A percentile compares a stretch with the other conserved stretches of the same genome.
Conservation (phyloP, 2,888 invertebrate genomes). For the Tenthredo livida region DNA sequence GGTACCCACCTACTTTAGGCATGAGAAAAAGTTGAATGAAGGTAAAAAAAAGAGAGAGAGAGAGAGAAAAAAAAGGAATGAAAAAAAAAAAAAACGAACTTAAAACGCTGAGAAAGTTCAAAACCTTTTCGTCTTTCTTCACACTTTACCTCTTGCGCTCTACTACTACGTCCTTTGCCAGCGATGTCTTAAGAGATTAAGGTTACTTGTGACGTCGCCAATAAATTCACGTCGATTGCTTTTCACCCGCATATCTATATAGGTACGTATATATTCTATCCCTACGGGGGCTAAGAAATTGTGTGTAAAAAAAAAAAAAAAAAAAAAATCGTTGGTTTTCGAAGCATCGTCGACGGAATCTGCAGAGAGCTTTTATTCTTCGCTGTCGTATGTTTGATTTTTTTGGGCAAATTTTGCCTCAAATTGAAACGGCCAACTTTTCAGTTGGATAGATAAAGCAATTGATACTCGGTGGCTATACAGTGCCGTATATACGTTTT, state of each 20-base stretch:
- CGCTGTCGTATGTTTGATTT: not conserved
- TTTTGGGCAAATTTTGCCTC: not conserved
- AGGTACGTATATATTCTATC: not conserved
- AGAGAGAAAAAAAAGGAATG: not conserved
- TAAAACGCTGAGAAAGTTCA: constrained; percentile 41
- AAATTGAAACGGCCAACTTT: not conserved
- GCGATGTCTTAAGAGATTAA: constrained; percentile 43
- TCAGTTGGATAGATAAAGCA: not conserved
- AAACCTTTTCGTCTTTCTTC: constrained; percentile 36
- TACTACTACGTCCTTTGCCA: not conserved
- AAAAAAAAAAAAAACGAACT: constrained; percentile 2
- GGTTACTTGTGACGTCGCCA: constrained; percentile 37
- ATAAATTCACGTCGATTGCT: constrained; percentile 45
- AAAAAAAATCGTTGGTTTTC: not conserved
- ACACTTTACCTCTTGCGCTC: not conserved
- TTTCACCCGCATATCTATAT: constrained; percentile 12
- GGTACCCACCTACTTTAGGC: constrained; percentile 1
- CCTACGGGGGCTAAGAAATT: not conserved
- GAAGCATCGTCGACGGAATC: no score
- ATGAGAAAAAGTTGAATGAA: constrained; percentile 4
- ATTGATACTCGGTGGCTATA: not conserved
- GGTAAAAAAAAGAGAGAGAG: not conserved
- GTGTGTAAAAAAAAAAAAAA: not conserved
- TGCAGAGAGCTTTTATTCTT: no score
- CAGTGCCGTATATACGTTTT: constrained; percentile 2